Evolutionary conservation across 2,113 vertebrate genomes (phyloP), one percentile per base, ranked within the genome.

Genomic region (Gymnogyps californianus): DNA sequence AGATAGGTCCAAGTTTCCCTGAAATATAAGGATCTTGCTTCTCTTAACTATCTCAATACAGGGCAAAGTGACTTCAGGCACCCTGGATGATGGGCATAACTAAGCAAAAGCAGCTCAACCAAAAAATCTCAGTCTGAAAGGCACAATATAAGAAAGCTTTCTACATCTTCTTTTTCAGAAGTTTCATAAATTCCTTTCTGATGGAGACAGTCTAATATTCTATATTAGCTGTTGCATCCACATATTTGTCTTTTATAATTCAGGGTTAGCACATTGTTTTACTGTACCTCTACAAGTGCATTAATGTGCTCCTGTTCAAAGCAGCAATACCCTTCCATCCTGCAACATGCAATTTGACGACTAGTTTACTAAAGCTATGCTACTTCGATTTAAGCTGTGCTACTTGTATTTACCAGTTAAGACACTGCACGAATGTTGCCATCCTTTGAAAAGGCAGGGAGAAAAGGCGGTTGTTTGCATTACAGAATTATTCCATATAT

Each of bases 361-460:
- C 51, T 42, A n/a, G 22, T 54, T 85, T 59, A 67, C n/a, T 66
- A 61, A 65, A 81, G 31, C 58, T 65, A 24, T 9, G 11, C 10
- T 91, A 38, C 20, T 52, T 76, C 66, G 46, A 9, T 22, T 34
- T 70, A 55, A 66, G 12, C 72, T 32, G 11, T 40, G 62, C 55
- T 80, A 76, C 36, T 93, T 90, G 87, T 85, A 93, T 96, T 88
- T 86, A 83, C 46, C 38, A 78, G 59, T n/a, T 31, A 89, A 82
- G 46, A 87, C 64, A 87, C 59, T 59, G 15, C 32, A 21, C 96
- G 91, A 92, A 59, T 17, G 66, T 47, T 51, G 65, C 57, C n/a
- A 51, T 28, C 89, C 87, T 94, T 94, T 85, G 85, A 95, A 97
- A 93, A 85, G 87, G 52, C 7, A 28, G 3, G 21, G 32, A 95